Evolutionary conservation across 2,888 invertebrate species (phyloP).

Genomic region (Hydroisotoma schaefferi): DNA sequence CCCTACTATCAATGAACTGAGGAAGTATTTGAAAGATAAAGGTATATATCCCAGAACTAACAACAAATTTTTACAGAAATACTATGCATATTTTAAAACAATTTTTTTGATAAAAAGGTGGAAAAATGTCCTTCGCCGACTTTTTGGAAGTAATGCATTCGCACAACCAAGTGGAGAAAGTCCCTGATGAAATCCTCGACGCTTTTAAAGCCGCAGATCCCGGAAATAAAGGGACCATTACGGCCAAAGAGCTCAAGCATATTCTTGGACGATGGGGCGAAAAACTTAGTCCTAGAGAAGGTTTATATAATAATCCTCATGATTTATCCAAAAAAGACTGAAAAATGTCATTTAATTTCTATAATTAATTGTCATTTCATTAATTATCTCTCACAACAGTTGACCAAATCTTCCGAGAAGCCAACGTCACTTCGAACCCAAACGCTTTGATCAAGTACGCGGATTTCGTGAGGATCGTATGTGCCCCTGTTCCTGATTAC

Average conservation of each 20-base stretch:
- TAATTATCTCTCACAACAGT: slow-evolving; percentile 54
- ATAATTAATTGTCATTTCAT: not conserved
- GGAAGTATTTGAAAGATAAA: slow-evolving; percentile 73
- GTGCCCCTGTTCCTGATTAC: slow-evolving; percentile 89
- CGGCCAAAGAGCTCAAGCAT: slow-evolving; percentile 77
- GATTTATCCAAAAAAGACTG: slow-evolving; percentile 2
- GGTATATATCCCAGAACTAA: slow-evolving; percentile 53
- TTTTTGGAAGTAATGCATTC: slow-evolving; percentile 94
- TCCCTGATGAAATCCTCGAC: slow-evolving; percentile 76
- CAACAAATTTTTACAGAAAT: too few relatives aligned
- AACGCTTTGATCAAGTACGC: slow-evolving; percentile 79
- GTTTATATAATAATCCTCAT: slow-evolving; percentile 51
- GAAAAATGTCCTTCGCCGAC: slow-evolving; percentile 91
- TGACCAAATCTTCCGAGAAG: slow-evolving; percentile 86
- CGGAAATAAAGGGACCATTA: slow-evolving; percentile 67
- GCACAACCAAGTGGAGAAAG: slow-evolving; percentile 71
- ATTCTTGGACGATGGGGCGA: slow-evolving; percentile 91
- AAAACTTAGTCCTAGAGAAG: slow-evolving; percentile 65
- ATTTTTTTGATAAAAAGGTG: slow-evolving; percentile 58
- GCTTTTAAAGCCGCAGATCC: slow-evolving; percentile 86
- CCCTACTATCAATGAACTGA: slow-evolving; percentile 86
- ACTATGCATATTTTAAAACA: slow-evolving; percentile 4
- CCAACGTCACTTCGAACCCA: slow-evolving; percentile 67
- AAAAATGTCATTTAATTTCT: too few relatives aligned
- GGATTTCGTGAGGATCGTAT: slow-evolving; percentile 87